Conservation (phyloP, 2,888 invertebrate species). For the Drosophila eohydei region DNA sequence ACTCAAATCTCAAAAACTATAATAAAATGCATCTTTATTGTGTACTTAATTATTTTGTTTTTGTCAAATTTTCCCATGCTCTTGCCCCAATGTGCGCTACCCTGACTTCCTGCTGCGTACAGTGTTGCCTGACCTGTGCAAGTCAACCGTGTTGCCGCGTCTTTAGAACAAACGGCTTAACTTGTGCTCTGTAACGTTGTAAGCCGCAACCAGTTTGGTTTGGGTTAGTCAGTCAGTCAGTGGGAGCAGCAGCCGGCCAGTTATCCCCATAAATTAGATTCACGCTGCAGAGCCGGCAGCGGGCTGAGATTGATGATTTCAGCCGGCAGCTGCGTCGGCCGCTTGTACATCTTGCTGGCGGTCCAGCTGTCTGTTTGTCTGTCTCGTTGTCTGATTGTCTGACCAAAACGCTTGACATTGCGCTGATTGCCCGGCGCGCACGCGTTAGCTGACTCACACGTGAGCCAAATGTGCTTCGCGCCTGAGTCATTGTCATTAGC, state of each 20-base stretch:
- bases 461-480: constrained; percentile 22
- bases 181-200: constrained; percentile 5
- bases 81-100: constrained; percentile 17
- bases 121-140: constrained; percentile 23
- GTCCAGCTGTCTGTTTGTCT: constrained; percentile 12
- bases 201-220: constrained; percentile 19
- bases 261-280: constrained; percentile 68
- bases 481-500: constrained; percentile 77
- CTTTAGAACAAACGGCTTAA: constrained; percentile 23
- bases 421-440: constrained; percentile 59
- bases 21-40: not conserved
- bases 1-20: not conserved
- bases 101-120: constrained; percentile 10
- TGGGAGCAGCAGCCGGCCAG: constrained; percentile 2
- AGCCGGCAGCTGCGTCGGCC: constrained; percentile 55
- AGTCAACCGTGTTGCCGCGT: not conserved
- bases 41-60: not conserved
- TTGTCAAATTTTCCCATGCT: not conserved
- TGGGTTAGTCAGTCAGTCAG: constrained; percentile 1
- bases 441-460: constrained; percentile 50
- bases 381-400: constrained; percentile 10
- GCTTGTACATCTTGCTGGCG: constrained; percentile 61
- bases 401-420: constrained; percentile 62
- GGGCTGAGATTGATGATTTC: constrained; percentile 71
- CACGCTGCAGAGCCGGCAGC: constrained; percentile 50